phyloP scores from a whole-genome alignment of 35 echinoderm and acorn worm species.

The Eucidaris tribuloides region DNA sequence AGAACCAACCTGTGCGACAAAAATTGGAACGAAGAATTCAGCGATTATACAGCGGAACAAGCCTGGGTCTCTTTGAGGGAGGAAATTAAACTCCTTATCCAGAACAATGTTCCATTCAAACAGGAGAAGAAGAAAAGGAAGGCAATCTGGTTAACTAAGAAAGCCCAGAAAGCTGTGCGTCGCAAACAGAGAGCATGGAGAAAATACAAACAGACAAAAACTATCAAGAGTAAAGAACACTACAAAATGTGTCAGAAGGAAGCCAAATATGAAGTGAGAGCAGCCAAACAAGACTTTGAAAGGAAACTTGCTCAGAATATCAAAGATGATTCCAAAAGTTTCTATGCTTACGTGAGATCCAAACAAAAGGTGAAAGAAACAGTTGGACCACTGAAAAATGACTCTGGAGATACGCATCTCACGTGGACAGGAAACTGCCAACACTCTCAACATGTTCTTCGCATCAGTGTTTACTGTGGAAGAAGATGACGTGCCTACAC shows the following conservation, averaged over 20 bases:
- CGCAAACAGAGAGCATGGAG: too few relatives aligned
- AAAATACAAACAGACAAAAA: constrained; percentile 23
- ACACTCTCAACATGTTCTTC: constrained; percentile 4
- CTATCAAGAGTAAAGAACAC: constrained; percentile 17
- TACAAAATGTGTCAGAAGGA: constrained; percentile 16
- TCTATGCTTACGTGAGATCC: constrained; percentile 26
- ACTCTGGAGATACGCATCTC: constrained; percentile 8
- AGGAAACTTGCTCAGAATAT: not conserved
- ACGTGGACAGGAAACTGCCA: constrained; percentile 31
- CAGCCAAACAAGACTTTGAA: not conserved
- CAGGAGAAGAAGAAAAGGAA: too few relatives aligned
- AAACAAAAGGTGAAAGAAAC: constrained; percentile 18
- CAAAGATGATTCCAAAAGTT: not conserved
- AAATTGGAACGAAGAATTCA: not conserved
- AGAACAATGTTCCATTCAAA: too few relatives aligned
- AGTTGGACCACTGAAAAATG: constrained; percentile 20
- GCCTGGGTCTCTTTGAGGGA: not conserved
- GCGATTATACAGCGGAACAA: not conserved
- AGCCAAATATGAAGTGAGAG: constrained; percentile 26
- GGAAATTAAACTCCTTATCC: not conserved
- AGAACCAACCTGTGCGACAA: constrained; percentile 13
- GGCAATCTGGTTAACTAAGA: too few relatives aligned
- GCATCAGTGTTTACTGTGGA: constrained; percentile 37
- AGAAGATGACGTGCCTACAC: not conserved
- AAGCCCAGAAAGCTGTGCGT: not conserved